These are phyloP conservation scores for Oreohelix idahoensis DNA, from an alignment of 1,140 invertebrate species.

Conservation along the genomic window DNA sequence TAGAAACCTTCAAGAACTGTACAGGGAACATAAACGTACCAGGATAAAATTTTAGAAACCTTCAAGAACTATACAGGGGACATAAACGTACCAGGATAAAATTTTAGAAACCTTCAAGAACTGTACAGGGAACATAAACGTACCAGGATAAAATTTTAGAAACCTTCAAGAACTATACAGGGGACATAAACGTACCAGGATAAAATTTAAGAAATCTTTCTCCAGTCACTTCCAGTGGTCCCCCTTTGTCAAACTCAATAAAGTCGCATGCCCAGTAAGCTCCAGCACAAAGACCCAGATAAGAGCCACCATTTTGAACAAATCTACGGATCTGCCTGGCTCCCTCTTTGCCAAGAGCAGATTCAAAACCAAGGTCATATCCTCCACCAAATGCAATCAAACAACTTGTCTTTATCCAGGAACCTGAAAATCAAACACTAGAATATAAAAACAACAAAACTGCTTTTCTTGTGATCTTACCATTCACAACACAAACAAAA, in stretches of 20 bases:
- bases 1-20: too few relatives aligned
- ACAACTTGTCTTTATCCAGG: conserved; percentile 48
- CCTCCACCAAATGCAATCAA: conserved; percentile 70
- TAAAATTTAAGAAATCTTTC: conserved; percentile 67
- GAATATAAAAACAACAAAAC: not conserved
- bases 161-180: too few relatives aligned
- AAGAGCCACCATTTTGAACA: conserved; percentile 65
- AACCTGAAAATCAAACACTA: conserved; percentile 13
- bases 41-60: too few relatives aligned
- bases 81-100: too few relatives aligned
- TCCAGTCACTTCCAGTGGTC: conserved; percentile 67
- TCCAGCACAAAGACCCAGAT: conserved; percentile 71
- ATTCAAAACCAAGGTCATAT: conserved; percentile 68
- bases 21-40: too few relatives aligned
- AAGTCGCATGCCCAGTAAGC: conserved; percentile 68
- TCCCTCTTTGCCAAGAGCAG: conserved; percentile 57
- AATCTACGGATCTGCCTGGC: conserved; percentile 57
- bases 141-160: too few relatives aligned
- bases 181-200: too few relatives aligned
- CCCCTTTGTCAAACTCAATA: conserved; percentile 70
- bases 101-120: too few relatives aligned
- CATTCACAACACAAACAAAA: too few relatives aligned
- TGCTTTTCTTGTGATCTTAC: too few relatives aligned
- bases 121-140: too few relatives aligned
- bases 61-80: too few relatives aligned